These are phyloP conservation scores for Brachyptera risi DNA, from an alignment of 2,888 invertebrate genomes.

Conservation along the genomic window DNA sequence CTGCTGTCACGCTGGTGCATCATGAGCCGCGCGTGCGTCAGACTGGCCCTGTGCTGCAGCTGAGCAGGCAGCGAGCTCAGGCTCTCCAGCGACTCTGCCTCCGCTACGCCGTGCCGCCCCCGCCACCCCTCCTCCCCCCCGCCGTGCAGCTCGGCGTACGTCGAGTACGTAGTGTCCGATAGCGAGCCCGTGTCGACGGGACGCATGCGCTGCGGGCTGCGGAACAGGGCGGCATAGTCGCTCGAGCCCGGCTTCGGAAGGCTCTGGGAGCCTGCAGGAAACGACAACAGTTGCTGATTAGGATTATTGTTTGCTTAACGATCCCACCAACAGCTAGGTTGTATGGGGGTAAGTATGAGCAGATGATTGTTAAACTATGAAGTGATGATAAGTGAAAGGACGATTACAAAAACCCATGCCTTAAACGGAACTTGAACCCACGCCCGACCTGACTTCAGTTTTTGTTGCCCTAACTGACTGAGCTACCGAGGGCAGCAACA, in stretches of 20 bases:
- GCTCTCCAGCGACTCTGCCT: constrained; percentile 79
- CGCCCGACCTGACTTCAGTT: no score
- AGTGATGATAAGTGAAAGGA: no score
- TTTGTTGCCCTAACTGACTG: no score
- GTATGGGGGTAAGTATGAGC: no score
- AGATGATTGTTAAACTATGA: no score
- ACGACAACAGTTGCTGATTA: no score
- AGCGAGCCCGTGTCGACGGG: constrained; percentile 62
- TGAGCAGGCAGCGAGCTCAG: constrained; percentile 57
- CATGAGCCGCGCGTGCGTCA: constrained; percentile 58
- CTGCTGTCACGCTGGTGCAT: constrained; percentile 49
- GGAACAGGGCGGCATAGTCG: constrained; percentile 61
- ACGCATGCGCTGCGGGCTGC: constrained; percentile 32
- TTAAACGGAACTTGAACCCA: no score
- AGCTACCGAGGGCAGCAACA: no score
- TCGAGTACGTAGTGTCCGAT: constrained; percentile 78
- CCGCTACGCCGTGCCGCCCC: constrained; percentile 42
- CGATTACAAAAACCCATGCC: no score
- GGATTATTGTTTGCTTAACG: no score
- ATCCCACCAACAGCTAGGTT: no score
- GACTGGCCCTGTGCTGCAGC: constrained; percentile 62
- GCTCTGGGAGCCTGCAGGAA: constrained; percentile 75
- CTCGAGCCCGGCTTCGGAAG: constrained; percentile 68
- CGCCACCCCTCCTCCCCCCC: neutral
- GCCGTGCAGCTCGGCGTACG: constrained; percentile 57